Evolutionary conservation across 2,888 invertebrate species (phyloP).

Genomic region (Branchipolynoe longqiensis): DNA sequence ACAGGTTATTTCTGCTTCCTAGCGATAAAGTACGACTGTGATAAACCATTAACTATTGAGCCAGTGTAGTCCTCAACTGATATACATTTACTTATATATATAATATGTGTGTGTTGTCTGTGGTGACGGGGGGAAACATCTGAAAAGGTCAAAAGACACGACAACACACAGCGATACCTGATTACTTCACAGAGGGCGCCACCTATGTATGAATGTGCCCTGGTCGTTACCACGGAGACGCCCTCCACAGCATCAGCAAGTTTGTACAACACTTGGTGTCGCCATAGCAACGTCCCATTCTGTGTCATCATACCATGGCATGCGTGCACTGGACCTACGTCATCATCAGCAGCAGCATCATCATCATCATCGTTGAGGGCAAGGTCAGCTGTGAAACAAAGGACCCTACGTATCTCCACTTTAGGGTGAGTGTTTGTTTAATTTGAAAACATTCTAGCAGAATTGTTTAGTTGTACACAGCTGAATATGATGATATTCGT

Average conservation of each 20-base stretch:
- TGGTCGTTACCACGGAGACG: constrained; percentile 8
- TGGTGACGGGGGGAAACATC: too few species aligned
- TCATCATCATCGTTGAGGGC: too few species aligned
- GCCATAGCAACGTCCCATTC: background rate
- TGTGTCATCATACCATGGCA: background rate
- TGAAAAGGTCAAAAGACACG: too few species aligned
- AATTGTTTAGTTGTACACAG: background rate
- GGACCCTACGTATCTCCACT: background rate
- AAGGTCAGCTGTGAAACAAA: background rate
- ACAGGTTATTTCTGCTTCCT: constrained; percentile 50
- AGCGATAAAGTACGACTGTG: constrained; percentile 53
- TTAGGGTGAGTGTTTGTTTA: background rate
- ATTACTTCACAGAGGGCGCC: background rate
- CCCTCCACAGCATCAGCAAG: background rate
- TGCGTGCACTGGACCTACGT: constrained; percentile 2
- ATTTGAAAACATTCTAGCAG: background rate
- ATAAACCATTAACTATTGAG: constrained; percentile 20
- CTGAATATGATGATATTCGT: background rate
- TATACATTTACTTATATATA: too few species aligned
- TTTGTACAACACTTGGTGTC: background rate
- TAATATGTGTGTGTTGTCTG: too few species aligned
- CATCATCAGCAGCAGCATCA: background rate
- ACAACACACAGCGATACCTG: background rate
- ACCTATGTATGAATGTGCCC: background rate
- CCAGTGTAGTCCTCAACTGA: constrained; percentile 16